Evolutionary conservation across 2,113 vertebrate genomes (phyloP).

Genomic region (Semicossyphus pulcher): DNA sequence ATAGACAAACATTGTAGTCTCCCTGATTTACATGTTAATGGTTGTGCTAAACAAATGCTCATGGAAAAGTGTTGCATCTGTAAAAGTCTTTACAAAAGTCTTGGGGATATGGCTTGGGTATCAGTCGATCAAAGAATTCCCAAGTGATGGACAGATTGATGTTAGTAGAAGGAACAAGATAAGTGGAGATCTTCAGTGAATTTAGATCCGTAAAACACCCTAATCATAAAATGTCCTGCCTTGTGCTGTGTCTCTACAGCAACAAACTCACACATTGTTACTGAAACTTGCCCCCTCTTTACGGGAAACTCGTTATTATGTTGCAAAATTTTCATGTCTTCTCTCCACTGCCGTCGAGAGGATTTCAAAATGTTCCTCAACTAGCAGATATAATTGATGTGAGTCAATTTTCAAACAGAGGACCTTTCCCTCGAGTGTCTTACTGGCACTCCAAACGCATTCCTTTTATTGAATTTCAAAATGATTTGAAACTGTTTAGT

Average conservation of each 20-base stretch:
- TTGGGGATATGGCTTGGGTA: neutral
- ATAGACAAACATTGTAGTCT: constrained; percentile 5
- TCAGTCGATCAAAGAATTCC: neutral
- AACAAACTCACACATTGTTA: neutral
- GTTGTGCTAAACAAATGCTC: neutral
- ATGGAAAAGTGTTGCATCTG: no score
- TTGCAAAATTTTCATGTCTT: no score
- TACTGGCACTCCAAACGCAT: neutral
- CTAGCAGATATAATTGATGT: neutral
- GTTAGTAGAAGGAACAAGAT: neutral
- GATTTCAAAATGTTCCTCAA: neutral
- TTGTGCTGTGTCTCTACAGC: neutral
- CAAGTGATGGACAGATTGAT: neutral
- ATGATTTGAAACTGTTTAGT: neutral
- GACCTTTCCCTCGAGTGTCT: neutral
- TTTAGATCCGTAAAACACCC: neutral
- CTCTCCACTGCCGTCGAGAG: neutral
- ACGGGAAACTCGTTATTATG: neutral
- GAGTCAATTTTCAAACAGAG: neutral
- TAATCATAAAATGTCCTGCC: neutral
- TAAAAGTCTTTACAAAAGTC: neutral
- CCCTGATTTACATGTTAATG: neutral
- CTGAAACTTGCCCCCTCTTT: neutral
- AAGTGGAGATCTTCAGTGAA: neutral
- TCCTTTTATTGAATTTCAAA: constrained; percentile 1